Evolutionary conservation across 1,140 invertebrate genomes (phyloP), one percentile per base, ranked within the genome.

Genomic region (Panagrolaimus sp.): DNA sequence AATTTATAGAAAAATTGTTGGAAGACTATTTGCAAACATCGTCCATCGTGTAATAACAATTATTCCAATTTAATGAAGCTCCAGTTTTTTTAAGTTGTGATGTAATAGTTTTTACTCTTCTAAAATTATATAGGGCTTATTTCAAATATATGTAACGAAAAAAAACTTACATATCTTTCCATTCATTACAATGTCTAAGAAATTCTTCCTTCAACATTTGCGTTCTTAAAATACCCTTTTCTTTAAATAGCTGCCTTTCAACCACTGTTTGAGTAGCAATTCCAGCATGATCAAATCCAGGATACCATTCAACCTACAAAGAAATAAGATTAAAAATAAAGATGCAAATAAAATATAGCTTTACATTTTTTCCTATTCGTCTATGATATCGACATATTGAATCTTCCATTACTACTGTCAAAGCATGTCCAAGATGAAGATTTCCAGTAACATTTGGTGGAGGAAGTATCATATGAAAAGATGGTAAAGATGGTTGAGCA

Each of bases 21-120:
- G 8, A 11, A 44, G 20, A 61, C 16, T 23, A 14, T 9, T 14
- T 9, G 43, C 16, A 9, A 27, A 91, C 91, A 0, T 91, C 89
- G 85, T 98, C 94, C 93, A 98, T 96, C 1, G 95, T 98, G 84
- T 98, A 98, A 65, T 89, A 89, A 0, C 89, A 90, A 66, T 93
- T 86, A 63, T 89, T 88, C 93, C 95, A 98, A 85, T 98, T 94
- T 69, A 91, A 89, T 0, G 93, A 96, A 0, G 92, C 90, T 4
- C 95, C 95, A 27, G 98, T 84, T 62, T 68, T 62, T 5, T 66
- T 45, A 9, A 79, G 51, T 51, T 79, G 78, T 9, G 65, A 45
- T 31, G 73, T 57, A 43, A 77, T 76, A 31, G 75, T 47, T 0
- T 20, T 53, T 27, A 74, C 43, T 9, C 72, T 70, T 38, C 71